Evolutionary conservation across 2,888 invertebrate genomes (phyloP).

Genomic region (Chrysotoxum bicinctum): DNA sequence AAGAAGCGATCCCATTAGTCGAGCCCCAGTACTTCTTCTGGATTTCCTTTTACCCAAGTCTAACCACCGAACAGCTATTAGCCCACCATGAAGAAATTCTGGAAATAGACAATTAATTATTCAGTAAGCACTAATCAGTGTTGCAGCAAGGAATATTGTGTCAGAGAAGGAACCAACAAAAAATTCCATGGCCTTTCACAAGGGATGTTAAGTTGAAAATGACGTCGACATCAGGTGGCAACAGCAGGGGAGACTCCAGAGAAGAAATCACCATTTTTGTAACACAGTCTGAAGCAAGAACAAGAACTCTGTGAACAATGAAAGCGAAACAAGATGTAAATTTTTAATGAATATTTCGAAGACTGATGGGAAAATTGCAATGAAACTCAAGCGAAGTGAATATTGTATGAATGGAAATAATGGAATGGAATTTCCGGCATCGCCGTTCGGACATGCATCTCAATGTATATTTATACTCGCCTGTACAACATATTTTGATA

Average conservation of each 20-base stretch:
- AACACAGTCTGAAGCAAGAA: constrained; percentile 12
- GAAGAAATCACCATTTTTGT: constrained; percentile 48
- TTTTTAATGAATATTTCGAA: constrained; percentile 64
- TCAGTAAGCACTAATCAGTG: too few species aligned
- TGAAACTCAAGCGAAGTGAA: constrained; percentile 58
- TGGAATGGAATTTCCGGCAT: constrained; percentile 51
- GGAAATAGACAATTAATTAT: too few species aligned
- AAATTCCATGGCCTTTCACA: not conserved
- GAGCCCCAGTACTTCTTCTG: too few species aligned
- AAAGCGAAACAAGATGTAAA: constrained; percentile 49
- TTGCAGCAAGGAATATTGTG: too few species aligned
- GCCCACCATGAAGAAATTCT: too few species aligned
- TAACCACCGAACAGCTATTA: too few species aligned
- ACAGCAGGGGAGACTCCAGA: constrained; percentile 15
- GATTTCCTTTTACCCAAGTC: too few species aligned
- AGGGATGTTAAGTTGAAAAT: not conserved
- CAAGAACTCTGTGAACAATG: constrained; percentile 3
- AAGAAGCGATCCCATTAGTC: too few species aligned
- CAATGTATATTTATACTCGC: not conserved
- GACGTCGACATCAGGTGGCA: not conserved
- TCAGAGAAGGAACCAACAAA: too few species aligned
- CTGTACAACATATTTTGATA: not conserved
- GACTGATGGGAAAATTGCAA: constrained; percentile 65
- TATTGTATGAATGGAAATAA: constrained; percentile 57
- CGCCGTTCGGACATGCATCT: constrained; percentile 8